phyloP scores from a whole-genome alignment of 2,888 invertebrate genomes.

The Trachelus iudaicus region DNA sequence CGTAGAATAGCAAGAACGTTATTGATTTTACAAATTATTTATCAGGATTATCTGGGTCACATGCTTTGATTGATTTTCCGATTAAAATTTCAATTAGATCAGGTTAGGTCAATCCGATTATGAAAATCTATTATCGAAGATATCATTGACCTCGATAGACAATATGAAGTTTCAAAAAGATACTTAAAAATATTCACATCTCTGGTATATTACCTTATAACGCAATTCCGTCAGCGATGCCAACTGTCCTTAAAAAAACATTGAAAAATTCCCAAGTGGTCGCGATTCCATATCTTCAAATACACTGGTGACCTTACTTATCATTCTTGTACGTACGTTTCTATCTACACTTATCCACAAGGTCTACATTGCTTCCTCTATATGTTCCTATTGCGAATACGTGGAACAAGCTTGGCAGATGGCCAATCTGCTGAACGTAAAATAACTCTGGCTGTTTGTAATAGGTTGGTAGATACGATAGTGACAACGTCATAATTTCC shows the following conservation, averaged over 20 bases:
- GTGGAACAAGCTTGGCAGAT: slow-evolving; percentile 44
- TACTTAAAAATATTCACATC: background rate
- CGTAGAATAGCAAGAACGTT: no score
- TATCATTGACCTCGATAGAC: no score
- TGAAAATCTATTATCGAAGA: no score
- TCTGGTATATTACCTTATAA: background rate
- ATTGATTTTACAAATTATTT: no score
- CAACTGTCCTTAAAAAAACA: background rate
- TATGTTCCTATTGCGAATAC: background rate
- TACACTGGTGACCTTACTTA: background rate
- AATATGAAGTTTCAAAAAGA: background rate
- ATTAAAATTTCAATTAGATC: no score
- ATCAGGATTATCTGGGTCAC: no score
- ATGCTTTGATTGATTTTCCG: no score
- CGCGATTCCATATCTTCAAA: background rate
- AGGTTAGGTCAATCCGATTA: no score
- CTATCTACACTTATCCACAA: background rate
- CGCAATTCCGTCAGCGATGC: background rate
- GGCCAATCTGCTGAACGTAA: slow-evolving; percentile 45
- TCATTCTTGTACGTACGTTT: background rate
- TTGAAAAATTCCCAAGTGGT: background rate
- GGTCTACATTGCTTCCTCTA: background rate
- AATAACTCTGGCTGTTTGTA: slow-evolving; percentile 41
- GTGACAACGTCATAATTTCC: slow-evolving; percentile 39
- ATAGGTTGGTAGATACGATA: slow-evolving; percentile 18